Evolutionary conservation across 2,888 invertebrate species (phyloP), one percentile per base, ranked within the genome.

Genomic region (Microchrysa polita): DNA sequence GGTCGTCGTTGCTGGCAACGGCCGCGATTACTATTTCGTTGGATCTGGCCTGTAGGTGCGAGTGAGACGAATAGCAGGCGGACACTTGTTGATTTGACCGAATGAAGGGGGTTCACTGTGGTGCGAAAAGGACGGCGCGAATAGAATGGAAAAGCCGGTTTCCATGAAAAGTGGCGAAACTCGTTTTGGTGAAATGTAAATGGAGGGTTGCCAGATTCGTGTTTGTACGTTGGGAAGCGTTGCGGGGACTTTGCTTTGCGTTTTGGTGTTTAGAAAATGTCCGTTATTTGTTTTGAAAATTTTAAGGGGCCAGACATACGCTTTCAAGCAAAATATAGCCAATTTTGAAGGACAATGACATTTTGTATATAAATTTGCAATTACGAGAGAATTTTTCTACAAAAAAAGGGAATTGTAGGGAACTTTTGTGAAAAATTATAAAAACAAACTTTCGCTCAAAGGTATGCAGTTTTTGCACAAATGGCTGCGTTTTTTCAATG

Each of bases 71-170:
- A 20, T 12, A 9, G 22, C 12, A 10, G 12, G 5, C 4, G 23
- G 52, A 22, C 48, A 67, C 65, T 67, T 67, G 65, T 67, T 67
- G 65, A 67, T 67, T 67, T 52, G 60, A 60, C 34, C 65, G 44
- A 67, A 27, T 12, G 60, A 60, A 14, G 12, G 52, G 27, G 16
- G 40, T 63, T 40, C 55, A 18, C 61, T 40, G 10, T 40, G 40
- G 60, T 34, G 60, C 7, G 34, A 60, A 27, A 23, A 16, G 16
- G 61, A 42, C 18, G 12, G 18, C 1, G 12, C 16, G 23, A 63
- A 63, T 5, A n/a, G 2, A 7, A 16, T 40, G 16, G 42, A 63
- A 63, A 63, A 63, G 40, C 61, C 42, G 61, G 61, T 63, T 63
- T 42, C 18, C 9, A 10, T 34, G 55, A 55, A 20, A 55, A 16